These are phyloP conservation scores for Columba livia DNA, from an alignment of 2,113 vertebrate genomes.

Conservation along the genomic window DNA sequence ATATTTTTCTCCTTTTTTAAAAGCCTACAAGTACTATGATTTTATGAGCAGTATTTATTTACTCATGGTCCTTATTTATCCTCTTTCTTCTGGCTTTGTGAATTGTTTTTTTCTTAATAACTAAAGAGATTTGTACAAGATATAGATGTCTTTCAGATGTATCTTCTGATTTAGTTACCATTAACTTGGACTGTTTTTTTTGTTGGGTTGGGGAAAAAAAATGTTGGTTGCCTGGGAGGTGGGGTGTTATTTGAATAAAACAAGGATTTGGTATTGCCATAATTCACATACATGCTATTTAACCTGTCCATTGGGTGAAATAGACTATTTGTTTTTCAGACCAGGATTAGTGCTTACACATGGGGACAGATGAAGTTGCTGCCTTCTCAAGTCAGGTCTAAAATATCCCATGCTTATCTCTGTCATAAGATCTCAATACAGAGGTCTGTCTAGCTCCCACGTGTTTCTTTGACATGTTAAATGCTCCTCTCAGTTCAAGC, in stretches of 20 bases:
- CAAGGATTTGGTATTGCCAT: not conserved
- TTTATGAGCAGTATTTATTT: constrained; percentile 16
- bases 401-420: not conserved
- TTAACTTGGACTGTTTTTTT: not conserved
- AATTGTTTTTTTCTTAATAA: not conserved
- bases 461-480: rapidly evolving
- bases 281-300: not conserved
- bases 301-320: not conserved
- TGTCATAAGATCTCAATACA: not conserved
- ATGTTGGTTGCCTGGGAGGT: not conserved
- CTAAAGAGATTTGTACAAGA: not conserved
- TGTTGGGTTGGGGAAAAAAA: not conserved
- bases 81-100: not conserved
- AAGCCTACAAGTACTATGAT: not conserved
- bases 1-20: not conserved
- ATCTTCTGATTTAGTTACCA: not conserved
- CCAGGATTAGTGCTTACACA: not conserved
- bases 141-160: not conserved
- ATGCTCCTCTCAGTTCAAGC: not conserved
- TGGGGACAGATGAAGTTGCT: not conserved
- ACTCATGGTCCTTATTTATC: not conserved
- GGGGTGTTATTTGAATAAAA: not conserved
- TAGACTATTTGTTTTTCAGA: not conserved
- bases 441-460: not conserved
- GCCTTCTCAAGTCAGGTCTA: not conserved